Conservation (phyloP, 2,113 vertebrate species). For the Microcebus tavaratra region DNA sequence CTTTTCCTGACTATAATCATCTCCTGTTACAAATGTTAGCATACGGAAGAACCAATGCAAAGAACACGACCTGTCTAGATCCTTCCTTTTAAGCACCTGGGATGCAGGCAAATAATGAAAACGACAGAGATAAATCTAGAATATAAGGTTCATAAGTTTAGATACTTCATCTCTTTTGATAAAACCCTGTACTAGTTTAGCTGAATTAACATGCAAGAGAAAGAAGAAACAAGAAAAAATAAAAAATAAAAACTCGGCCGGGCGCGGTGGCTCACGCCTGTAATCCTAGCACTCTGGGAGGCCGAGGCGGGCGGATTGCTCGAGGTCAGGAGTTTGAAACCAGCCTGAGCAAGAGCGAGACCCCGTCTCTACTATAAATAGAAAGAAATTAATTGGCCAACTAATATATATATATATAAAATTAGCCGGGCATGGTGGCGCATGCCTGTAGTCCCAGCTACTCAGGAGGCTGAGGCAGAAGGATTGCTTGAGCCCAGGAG, state of each 20-base stretch:
- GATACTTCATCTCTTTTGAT: neutral
- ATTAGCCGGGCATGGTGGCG: too few species aligned
- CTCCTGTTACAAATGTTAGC: constrained; percentile 52
- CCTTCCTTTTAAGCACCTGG: neutral
- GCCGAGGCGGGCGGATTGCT: too few species aligned
- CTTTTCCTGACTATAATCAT: constrained; percentile 50
- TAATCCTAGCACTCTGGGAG: too few species aligned
- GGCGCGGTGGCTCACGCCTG: too few species aligned
- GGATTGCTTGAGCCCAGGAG: too few species aligned
- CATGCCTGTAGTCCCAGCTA: too few species aligned
- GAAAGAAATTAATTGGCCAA: too few species aligned
- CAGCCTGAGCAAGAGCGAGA: too few species aligned
- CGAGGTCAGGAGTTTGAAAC: too few species aligned
- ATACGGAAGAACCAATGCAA: neutral
- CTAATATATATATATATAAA: too few species aligned
- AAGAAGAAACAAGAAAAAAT: neutral
- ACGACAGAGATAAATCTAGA: neutral
- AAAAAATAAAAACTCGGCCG: neutral
- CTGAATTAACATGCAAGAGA: constrained; percentile 6
- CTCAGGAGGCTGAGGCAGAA: too few species aligned
- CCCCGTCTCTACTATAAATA: too few species aligned
- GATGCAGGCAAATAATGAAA: neutral
- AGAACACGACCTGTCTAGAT: neutral
- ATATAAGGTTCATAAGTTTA: neutral
- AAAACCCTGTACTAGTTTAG: neutral